These are phyloP conservation scores for Pseudomyrmex flavicornis DNA, from an alignment of 1,140 invertebrate species.

Conservation along the genomic window DNA sequence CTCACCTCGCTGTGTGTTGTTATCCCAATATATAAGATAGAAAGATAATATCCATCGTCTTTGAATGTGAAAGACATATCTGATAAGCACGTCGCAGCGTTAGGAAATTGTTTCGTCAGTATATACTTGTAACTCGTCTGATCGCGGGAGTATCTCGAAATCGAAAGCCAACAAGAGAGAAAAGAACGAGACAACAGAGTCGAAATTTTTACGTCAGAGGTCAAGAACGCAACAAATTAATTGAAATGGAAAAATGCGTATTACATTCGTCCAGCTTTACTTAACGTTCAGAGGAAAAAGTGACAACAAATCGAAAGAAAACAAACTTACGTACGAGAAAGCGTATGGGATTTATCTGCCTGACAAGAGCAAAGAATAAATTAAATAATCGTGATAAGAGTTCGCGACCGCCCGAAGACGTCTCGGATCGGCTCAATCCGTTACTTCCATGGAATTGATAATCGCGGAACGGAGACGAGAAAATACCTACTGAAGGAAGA, in stretches of 20 bases:
- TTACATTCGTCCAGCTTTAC: conserved; percentile 35
- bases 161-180: too few relatives aligned
- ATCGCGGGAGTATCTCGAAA: not conserved
- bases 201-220: too few relatives aligned
- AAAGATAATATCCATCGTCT: not conserved
- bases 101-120: too few relatives aligned
- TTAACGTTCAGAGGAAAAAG: conserved; percentile 52
- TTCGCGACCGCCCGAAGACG: not conserved
- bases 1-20: not conserved
- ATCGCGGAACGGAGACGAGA: not conserved
- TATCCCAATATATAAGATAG: conserved; percentile 7
- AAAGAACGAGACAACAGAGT: too few relatives aligned
- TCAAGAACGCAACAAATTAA: too few relatives aligned
- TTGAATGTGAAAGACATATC: not conserved
- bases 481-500: not conserved
- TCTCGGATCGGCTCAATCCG: not conserved
- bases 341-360: conserved; percentile 49
- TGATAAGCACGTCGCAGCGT: not conserved
- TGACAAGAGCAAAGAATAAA: not conserved
- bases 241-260: too few relatives aligned
- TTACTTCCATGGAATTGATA: conserved; percentile 20
- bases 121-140: not conserved
- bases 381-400: conserved; percentile 16
- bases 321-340: conserved; percentile 33
- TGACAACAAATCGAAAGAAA: not conserved